Base-by-base conservation (phyloP, 2,113 vertebrate genomes). In the Hyla sarda region DNA sequence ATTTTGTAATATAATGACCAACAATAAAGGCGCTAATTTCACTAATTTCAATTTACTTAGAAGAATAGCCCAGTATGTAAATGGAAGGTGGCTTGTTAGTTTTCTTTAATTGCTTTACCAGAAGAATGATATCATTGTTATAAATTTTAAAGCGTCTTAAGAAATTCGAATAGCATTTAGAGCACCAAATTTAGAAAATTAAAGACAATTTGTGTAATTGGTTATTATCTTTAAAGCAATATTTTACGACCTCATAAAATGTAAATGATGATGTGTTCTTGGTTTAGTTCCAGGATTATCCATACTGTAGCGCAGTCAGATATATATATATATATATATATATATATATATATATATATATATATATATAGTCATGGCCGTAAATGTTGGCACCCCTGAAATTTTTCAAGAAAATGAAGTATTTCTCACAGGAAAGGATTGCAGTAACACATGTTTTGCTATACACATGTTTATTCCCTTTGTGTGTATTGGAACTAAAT, bases 41-140 rank as follows among this genome's bases (percentile, higher is more conserved):
- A 74, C 62, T 92, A 90, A 93, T 92, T 93, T 93, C 92, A 93
- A 93, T 94, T 93, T 92, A 91, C 90, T 91, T 93, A 89, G 91
- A n/a, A 87, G 52, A 84, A 91, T 71, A 56, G 84, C 60, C 47
- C 30, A 67, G 78, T 67, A 85, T 79, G 62, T 60, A 85, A 85
- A 79, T 85, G 37, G 75, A 89, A 91, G 88, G 88, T 88, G 89
- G 86, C 73, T 56, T 85, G 89, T 92, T 92, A 83, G 50, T 83
- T 92, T 92, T 91, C 72, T 60, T 90, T 88, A 89, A 89, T 91
- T 78, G 75, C 65, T 37, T 28, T 71, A 85, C 78, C 77, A 86
- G 67, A 71, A 72, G 60, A 87, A 74, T 81, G 90, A 77, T 87
- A 82, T 89, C 87, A 87, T 88, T 85, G 41, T 85, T 89, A 78